Base-by-base conservation (phyloP, 2,888 invertebrate species). In the Eristalinus sepulchralis region DNA sequence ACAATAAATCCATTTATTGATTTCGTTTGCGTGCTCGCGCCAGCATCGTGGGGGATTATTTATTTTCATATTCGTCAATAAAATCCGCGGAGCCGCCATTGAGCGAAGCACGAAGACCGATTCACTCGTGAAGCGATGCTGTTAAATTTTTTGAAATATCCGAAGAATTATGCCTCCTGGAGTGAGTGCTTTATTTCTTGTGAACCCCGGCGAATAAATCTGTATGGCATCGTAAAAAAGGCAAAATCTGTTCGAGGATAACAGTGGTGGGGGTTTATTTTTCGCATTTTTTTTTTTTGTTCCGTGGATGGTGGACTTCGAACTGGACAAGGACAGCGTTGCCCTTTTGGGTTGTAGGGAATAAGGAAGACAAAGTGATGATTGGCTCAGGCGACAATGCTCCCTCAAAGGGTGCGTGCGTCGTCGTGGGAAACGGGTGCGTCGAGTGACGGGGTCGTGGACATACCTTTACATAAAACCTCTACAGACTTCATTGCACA, bases 1-100 rank as follows among this genome's bases (percentile, higher is more conserved):
- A 17, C 47, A 66, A 31, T 53, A 53, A 66, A 66, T 66, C 66
- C 39, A 39, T 66, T 66, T 53, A 66, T 66, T 66, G 66, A 66
- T 66, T 53, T 53, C 27, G 3, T 47, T 27, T 47, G 47, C 27
- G 53, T 66, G 24, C n/a, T 10, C 39, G 3, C 22, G 2, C 6
- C 47, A 17, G 47, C 11, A 36, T 34, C 63, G 34, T 24, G 13
- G 36, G 39, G 39, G 39, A 34, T 63, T 63, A 63, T 63, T 64
- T 64, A 64, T 47, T 64, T 64, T 64, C 36, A 64, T 64, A 64
- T 64, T 47, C 66, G 17, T 17, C 47, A 53, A 66, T 66, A 64
- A 64, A 64, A 64, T 36, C 39, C 63, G 24, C 13, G 39, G 24
- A 39, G 63, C 20, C 39, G 36, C 20, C 39, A 24, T 39, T 24